A percentile compares a stretch with the other conserved stretches of the same genome.
Conservation (phyloP, 2,797 vertebrate genomes). For the Coregonus sp. region DNA sequence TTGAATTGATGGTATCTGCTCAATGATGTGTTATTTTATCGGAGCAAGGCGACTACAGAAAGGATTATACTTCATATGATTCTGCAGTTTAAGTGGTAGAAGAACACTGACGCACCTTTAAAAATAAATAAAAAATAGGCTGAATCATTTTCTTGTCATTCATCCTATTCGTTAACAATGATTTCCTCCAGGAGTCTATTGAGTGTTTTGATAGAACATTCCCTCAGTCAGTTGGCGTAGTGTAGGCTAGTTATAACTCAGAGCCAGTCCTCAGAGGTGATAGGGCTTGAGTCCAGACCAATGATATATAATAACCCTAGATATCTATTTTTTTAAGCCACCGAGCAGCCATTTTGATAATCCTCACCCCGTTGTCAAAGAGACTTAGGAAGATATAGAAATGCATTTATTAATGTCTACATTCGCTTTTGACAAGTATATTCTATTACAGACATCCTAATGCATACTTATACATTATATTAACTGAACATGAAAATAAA, state of each 20-base stretch:
- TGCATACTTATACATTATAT: too few species aligned
- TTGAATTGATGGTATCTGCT: constrained; percentile 77
- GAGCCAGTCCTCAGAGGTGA: constrained; percentile 58
- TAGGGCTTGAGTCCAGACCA: constrained; percentile 66
- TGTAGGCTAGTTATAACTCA: constrained; percentile 51
- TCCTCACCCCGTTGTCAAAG: too few species aligned
- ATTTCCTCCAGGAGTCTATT: too few species aligned
- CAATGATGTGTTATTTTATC: constrained; percentile 78
- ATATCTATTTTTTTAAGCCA: constrained; percentile 57
- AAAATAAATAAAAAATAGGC: too few species aligned
- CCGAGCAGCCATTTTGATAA: constrained; percentile 49
- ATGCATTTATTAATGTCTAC: too few species aligned
- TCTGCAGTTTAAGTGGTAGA: too few species aligned
- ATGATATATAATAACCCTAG: constrained; percentile 72
- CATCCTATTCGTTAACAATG: constrained; percentile 1
- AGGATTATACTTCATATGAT: constrained; percentile 50
- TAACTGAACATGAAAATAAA: too few species aligned
- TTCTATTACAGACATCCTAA: too few species aligned
- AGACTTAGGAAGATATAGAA: too few species aligned
- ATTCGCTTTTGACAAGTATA: too few species aligned
- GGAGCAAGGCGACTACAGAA: constrained; percentile 71
- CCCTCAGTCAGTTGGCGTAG: constrained; percentile 31
- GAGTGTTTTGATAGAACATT: not conserved
- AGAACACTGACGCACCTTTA: too few species aligned
- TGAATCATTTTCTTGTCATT: not conserved